Base-by-base conservation (phyloP, 2,797 vertebrate species). In the Acropternis orthonyx region DNA sequence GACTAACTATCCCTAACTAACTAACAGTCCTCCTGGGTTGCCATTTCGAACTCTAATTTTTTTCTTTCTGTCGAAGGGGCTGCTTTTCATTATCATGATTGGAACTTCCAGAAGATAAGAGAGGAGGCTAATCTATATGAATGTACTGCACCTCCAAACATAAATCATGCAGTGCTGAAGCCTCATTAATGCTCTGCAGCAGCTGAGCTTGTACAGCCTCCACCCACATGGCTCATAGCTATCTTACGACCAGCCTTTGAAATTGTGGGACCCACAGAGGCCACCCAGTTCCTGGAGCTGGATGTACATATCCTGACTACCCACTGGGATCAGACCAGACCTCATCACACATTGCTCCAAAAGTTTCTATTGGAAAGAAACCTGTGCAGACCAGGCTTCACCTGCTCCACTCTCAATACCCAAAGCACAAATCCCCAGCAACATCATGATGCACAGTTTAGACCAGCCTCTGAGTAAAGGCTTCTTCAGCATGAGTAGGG, bases 371-470 rank as follows among this genome's bases (percentile, higher is more conserved):
- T 65, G 72, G 44, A 58, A 93, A 78, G 58, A 86, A 86, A 72
- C 10, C n/a, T 49, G 32, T 2, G 4, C 65, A 66, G 61, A 68
- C 2, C 14, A 39, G 61, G 24, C 32, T 74, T 69, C 30, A 52
- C 4, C 9, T 14, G 37, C 48, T 76, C 24, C 68, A 41, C 9
- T 32, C n/a, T 51, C 75, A 21, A 4, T 4, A 27, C 26, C 28
- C 26, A 4, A 67, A 32, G 37, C 7, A 41, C 32, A 77, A 39
- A 4, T 13, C 1, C 37, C 26, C 72, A 71, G 65, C 3, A 4
- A 1, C 6, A 28, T 65, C 1, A 5, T 32, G 44, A 56, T 17
- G 34, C 1, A 3, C 0, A 1, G 6, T 39, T 80, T 39, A 65
- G 30, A 73, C 3, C 48, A 76, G 36, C 1, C 41, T 27, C n/a